A percentile compares a stretch with the other conserved stretches of the same genome.
phyloP scores from a whole-genome alignment of 2,113 vertebrate species.

The Eretmochelys imbricata region DNA sequence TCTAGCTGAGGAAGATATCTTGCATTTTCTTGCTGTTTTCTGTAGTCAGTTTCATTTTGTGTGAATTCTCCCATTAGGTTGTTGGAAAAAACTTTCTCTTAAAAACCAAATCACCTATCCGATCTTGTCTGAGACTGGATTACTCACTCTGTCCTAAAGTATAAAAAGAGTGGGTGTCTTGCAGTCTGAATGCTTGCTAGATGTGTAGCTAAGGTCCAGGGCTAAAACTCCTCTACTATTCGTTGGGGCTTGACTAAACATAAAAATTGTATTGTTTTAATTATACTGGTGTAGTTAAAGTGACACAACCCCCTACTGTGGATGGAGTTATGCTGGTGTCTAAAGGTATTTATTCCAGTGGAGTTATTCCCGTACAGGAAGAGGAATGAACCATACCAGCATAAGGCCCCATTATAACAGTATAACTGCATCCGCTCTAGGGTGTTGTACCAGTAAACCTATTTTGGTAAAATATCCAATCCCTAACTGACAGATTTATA shows the following conservation, averaged over 20 bases:
- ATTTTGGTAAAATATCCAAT: neutral
- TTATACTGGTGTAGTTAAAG: neutral
- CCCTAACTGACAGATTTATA: neutral
- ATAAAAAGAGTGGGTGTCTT: neutral
- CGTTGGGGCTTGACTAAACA: neutral
- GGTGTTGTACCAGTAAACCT: neutral
- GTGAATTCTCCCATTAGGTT: neutral
- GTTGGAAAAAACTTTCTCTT: neutral
- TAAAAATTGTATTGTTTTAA: neutral
- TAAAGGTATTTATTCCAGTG: neutral
- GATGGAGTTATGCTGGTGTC: neutral
- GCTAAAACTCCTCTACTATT: neutral
- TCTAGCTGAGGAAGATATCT: neutral
- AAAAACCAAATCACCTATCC: no score
- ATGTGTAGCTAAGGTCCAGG: neutral
- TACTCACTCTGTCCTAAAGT: neutral
- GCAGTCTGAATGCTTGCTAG: neutral
- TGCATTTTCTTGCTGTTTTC: neutral
- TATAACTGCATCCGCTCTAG: neutral
- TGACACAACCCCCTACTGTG: neutral
- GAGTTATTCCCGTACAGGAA: neutral
- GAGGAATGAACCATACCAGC: neutral
- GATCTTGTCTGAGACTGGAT: neutral
- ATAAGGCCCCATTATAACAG: neutral
- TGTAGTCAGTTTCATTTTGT: neutral